Base-by-base conservation (phyloP, 64 coral and sea anemone genomes). In the Anthopleura sola region DNA sequence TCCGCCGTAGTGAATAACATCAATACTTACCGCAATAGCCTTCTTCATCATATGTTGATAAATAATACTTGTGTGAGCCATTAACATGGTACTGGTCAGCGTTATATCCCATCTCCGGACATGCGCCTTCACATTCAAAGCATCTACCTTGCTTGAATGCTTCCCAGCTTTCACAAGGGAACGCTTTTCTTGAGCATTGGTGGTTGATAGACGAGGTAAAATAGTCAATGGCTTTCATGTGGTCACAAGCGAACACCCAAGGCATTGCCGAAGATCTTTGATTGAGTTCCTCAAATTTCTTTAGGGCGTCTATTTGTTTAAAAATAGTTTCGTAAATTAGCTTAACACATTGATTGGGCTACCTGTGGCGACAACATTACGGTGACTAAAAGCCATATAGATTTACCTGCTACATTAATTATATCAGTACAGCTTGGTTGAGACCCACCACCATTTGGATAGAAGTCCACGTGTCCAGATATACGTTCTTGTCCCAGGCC, bases 391-490 rank as follows among this genome's bases (percentile, higher is more conserved):
- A 44, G 2, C 0, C 4, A 17, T 53, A 17, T 26, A n/a, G 7
- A n/a, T 26, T 62, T 62, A 62, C 58, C 24, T 6, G 20, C 20
- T n/a, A 62, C 3, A 24, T 62, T 6, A 3, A 0, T 14, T n/a
- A 62, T n/a, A 26, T n/a, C 23, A 62, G 21, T 4, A 75, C 94
- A 95, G 40, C 94, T 90, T 6, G 94, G 94, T 76, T 95, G 94
- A n/a, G 79, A 48, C 68, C 86, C 71, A 3, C 94, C 94, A 20
- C 90, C 94, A 56, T 95, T 95, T 23, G 94, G 94, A 53, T 95
- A 95, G 54, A 89, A 95, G 84, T 95, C 94, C 49, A 95, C 86
- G 86, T 95, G 90, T 89, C 94, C 94, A 56, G 86, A 89, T 33
- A 87, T 83, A 6, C 90, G 75, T 37, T 33, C 47, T 33, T 92